These are phyloP conservation scores for Sus cebifrons DNA, from an alignment of 2,797 vertebrate species.

Conservation along the genomic window DNA sequence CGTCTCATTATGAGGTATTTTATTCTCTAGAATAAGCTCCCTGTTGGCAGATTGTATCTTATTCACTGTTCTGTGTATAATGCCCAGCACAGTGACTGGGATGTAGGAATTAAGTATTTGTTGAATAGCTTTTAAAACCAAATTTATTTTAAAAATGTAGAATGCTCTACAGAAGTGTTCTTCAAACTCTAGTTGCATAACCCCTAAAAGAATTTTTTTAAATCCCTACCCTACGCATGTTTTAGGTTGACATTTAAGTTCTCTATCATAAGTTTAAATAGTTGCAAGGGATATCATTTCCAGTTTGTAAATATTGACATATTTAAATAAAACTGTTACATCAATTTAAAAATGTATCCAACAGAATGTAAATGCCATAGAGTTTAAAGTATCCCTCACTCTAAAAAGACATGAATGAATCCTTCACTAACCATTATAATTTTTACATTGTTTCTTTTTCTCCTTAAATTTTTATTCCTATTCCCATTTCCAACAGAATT, in stretches of 20 bases:
- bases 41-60: not conserved
- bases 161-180: not conserved
- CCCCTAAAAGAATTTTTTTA: not conserved
- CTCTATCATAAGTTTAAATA: conserved; percentile 72
- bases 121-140: conserved; percentile 10
- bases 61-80: not conserved
- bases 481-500: not conserved
- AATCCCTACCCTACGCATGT: conserved; percentile 25
- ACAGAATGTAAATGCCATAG: conserved; percentile 71
- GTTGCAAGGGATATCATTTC: conserved; percentile 70
- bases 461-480: conserved; percentile 11
- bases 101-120: conserved; percentile 18
- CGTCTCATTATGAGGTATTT: not conserved
- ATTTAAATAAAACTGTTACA: conserved; percentile 79
- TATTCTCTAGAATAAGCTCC: not conserved
- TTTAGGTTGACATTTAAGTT: conserved; percentile 81
- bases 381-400: conserved; percentile 71
- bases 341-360: conserved; percentile 67
- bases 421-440: conserved; percentile 49
- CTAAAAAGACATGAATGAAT: conserved; percentile 49
- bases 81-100: not conserved
- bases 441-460: conserved; percentile 64
- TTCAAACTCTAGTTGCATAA: conserved; percentile 19
- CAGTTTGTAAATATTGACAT: conserved; percentile 77
- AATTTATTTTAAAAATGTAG: not conserved